Base-by-base conservation (phyloP, 2,888 invertebrate genomes). In the Agriopis leucophaearia region DNA sequence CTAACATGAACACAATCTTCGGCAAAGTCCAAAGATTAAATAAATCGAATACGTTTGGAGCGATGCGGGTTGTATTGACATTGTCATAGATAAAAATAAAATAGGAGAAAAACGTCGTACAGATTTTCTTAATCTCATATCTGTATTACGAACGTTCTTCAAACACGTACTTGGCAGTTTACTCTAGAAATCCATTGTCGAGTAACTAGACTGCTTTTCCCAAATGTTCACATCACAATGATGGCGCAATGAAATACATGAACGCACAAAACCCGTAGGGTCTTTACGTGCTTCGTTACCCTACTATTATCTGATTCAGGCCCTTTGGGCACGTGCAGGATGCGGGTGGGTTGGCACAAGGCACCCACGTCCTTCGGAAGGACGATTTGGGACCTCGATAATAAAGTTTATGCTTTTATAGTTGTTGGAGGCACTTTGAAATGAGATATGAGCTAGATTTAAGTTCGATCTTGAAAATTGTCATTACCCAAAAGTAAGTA, bases 291-390 rank as follows among this genome's bases (percentile, higher is more conserved):
- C 8, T 59, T 52, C 35, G 42, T 45, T 52, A 48, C 38, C 40
- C 66, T 40, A 52, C n/a, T 10, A 57, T 61, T 62, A 62, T 62
- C 27, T 52, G 57, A 58, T 52, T n/a, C 15, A 54, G 36, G 18
- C 47, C 40, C 54, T 66, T 61, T 58, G 16, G 66, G 54, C 74
- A 70, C 74, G 75, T 72, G 75, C 59, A 64, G 66, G 72, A 72
- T 64, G 70, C 72, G 71, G 71, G 65, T 69, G 68, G 73, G 40
- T 72, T 62, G 62, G 38, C 73, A 69, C 65, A 65, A 68, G 68
- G 45, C 67, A 58, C 66, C 56, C 67, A 67, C 72, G 75, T 68
- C 70, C 71, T 72, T 73, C 58, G 3, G 27, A 66, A 64, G 73
- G 73, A 77, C 71, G 68, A 50, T 35, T 44, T 35, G 52, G 27